Evolutionary conservation across 1,140 invertebrate species (phyloP).

Genomic region (Scaptomyza hsui): DNA sequence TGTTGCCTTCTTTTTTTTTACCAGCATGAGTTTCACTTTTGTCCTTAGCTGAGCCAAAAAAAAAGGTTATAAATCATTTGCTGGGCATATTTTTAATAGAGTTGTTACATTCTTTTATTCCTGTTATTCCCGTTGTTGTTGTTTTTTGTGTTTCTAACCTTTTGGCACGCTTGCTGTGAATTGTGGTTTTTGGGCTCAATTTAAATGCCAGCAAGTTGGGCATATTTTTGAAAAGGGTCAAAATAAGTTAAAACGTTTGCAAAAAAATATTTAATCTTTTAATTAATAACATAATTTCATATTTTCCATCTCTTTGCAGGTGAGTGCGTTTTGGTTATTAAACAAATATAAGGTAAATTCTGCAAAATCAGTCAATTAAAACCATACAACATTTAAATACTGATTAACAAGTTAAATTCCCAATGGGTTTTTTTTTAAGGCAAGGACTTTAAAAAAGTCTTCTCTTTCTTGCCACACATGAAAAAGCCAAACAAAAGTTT

Average conservation of each 20-base stretch:
- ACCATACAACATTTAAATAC: neutral
- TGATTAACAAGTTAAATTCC: neutral
- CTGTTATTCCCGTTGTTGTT: neutral
- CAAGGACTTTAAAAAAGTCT: neutral
- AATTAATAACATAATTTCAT: constrained; percentile 70
- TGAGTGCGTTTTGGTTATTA: constrained; percentile 46
- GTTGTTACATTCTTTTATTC: constrained; percentile 53
- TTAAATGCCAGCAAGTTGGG: constrained; percentile 58
- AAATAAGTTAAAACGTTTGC: neutral
- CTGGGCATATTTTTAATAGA: constrained; percentile 77
- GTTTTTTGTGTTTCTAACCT: constrained; percentile 1
- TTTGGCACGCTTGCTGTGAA: constrained; percentile 27
- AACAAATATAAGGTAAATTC: constrained; percentile 15
- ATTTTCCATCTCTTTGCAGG: constrained; percentile 54
- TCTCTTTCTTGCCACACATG: constrained; percentile 1
- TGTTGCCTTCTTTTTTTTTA: constrained; percentile 8
- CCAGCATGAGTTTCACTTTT: constrained; percentile 57
- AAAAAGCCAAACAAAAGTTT: constrained; percentile 11
- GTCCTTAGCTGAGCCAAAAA: constrained; percentile 31
- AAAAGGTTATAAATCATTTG: constrained; percentile 75
- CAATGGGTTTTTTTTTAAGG: too few species aligned
- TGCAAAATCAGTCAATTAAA: constrained; percentile 7
- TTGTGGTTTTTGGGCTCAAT: constrained; percentile 44
- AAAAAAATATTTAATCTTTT: constrained; percentile 63
- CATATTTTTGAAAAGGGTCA: constrained; percentile 66